Evolutionary conservation across 2,888 invertebrate species (phyloP).

Genomic region (Polyommatus icarus): DNA sequence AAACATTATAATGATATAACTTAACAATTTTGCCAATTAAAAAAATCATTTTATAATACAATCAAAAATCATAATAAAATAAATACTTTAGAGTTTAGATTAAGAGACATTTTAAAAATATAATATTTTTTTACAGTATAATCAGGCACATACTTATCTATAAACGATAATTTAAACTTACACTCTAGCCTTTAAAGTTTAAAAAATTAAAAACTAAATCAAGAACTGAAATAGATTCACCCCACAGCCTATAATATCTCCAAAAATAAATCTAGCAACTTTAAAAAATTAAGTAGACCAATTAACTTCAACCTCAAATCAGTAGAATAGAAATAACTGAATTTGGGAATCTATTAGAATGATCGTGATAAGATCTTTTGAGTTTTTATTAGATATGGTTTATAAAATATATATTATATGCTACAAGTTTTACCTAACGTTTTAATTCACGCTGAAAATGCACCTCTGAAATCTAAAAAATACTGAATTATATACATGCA

Average conservation of each 20-base stretch:
- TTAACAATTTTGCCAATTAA: neutral
- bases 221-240: neutral
- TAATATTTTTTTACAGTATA: neutral
- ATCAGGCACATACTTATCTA: neutral
- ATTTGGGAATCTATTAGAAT: neutral
- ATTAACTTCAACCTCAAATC: neutral
- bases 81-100: neutral
- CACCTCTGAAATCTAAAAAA: neutral
- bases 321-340: neutral
- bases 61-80: neutral
- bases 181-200: neutral
- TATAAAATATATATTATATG: neutral
- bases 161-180: no score
- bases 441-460: neutral
- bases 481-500: neutral
- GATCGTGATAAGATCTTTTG: constrained; percentile 9
- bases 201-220: neutral
- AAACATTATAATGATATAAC: neutral
- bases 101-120: neutral
- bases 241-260: neutral
- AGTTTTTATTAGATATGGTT: neutral
- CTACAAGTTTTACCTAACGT: neutral
- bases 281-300: neutral
- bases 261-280: constrained; percentile 1
- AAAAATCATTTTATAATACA: neutral